Evolutionary conservation across 2,113 vertebrate species (phyloP).

Genomic region (Pelobates fuscus): DNA sequence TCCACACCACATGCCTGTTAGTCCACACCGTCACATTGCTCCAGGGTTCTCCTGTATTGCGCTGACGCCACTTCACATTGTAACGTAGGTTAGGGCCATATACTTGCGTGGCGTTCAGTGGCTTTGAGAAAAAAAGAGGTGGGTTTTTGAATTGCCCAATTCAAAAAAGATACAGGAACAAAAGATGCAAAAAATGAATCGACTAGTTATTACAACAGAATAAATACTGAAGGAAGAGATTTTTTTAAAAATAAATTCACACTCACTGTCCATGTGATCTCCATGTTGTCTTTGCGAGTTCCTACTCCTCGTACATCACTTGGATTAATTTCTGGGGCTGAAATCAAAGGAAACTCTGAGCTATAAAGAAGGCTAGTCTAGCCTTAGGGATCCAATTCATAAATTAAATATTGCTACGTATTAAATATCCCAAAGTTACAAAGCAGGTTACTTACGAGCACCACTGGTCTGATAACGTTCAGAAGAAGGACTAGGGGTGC

Average conservation of each 20-base stretch:
- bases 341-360: constrained; percentile 49
- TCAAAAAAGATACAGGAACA: background rate
- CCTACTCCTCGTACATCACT: constrained; percentile 82
- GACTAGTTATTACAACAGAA: too few species aligned
- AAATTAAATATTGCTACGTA: background rate
- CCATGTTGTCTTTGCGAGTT: constrained; percentile 91
- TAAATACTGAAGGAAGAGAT: too few species aligned
- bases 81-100: constrained; percentile 88
- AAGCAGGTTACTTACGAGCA: constrained; percentile 73
- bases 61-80: constrained; percentile 81
- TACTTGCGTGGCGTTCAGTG: constrained; percentile 77
- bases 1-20: constrained; percentile 73
- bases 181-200: too few species aligned
- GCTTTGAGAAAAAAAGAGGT: constrained; percentile 63
- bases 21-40: constrained; percentile 72
- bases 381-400: too few species aligned
- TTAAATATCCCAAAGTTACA: background rate
- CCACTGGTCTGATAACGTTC: constrained; percentile 88
- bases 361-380: too few species aligned
- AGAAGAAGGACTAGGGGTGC: constrained; percentile 82
- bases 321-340: constrained; percentile 88
- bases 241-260: background rate
- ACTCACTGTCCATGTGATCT: constrained; percentile 93
- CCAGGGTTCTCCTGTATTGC: constrained; percentile 80
- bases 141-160: too few species aligned